Evolutionary conservation across 2,113 vertebrate species (phyloP), one percentile per base, ranked within the genome.

Genomic region (Cinclus mexicanus): DNA sequence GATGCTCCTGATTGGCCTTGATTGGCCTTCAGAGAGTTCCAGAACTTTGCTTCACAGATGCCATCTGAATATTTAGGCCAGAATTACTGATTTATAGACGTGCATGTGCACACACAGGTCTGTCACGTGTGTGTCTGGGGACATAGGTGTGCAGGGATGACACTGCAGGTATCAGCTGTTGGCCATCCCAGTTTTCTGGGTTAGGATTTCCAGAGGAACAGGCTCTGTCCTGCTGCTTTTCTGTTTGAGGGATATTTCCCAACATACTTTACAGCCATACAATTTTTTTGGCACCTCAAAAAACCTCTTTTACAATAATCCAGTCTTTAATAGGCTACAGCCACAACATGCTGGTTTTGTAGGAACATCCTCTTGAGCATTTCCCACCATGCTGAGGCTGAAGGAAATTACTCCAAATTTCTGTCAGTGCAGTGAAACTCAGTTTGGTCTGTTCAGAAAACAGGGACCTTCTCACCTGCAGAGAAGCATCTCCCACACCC

Each of bases 331-430:
- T 1, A 15, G 2, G 18, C 23, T 33, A 12, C 5, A 59, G 22
- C 24, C 13, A 0, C 56, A 37, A 19, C 33, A 26, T 0, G 5
- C 3, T n/a, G 64, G 69, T 26, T 60, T 2, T 79, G 28, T 8
- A 29, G 53, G 81, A 44, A 26, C 2, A 1, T 12, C 41, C 29
- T 64, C 29, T 9, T 15, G 24, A 57, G 35, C 46, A 29, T 37
- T 50, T 68, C 41, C 20, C 25, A n/a, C 63, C 17, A 5, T 17
- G 8, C 44, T 75, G 25, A 26, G 50, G 14, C 46, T 28, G 20
- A n/a, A 29, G 0, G 2, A 52, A 87, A 29, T 25, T 3, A 7
- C 37, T 60, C 55, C 57, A 28, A 28, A 42, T 69, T 55, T 31
- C 85, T 59, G 28, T 16, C 10, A 26, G 49, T 4, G 72, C 44